A percentile compares a stretch with the other conserved stretches of the same genome.
These are phyloP conservation scores for Platichthys flesus DNA, from an alignment of 2,113 vertebrate species.

Conservation along the genomic window DNA sequence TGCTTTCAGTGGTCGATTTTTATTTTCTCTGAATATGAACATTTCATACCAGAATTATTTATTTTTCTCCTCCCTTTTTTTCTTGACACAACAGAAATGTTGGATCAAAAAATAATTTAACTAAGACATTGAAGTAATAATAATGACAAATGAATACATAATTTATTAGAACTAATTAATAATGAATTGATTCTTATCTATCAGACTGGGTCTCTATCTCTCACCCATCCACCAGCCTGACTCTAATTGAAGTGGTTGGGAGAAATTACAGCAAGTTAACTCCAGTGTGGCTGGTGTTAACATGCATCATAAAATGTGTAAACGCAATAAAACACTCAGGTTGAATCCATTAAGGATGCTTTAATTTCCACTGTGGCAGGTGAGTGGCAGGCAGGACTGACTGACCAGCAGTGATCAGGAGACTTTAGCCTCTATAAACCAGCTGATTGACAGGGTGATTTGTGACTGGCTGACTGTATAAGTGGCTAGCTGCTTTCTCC, in stretches of 20 bases:
- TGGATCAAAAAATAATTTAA: conserved; percentile 6
- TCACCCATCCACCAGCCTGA: conserved; percentile 36
- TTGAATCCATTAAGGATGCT: conserved; percentile 67
- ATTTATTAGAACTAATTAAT: conserved; percentile 34
- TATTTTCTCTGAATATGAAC: conserved; percentile 8
- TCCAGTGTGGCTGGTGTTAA: conserved; percentile 58
- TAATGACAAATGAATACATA: conserved; percentile 11
- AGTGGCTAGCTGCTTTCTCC: conserved; percentile 59
- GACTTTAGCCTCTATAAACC: conserved; percentile 70
- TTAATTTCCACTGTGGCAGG: conserved; percentile 67
- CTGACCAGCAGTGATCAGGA: conserved; percentile 62
- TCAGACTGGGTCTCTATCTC: conserved; percentile 50
- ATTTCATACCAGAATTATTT: background rate
- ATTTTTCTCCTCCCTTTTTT: background rate
- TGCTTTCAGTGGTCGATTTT: background rate
- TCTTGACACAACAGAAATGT: background rate
- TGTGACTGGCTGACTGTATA: conserved; percentile 76
- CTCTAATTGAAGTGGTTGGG: conserved; percentile 62
- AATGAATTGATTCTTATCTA: conserved; percentile 52
- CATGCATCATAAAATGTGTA: conserved; percentile 75
- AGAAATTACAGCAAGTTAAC: conserved; percentile 65
- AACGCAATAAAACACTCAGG: conserved; percentile 73
- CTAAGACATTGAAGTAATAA: conserved; percentile 17
- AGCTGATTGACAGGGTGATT: conserved; percentile 77
- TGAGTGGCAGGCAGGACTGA: conserved; percentile 67